Base-by-base conservation (phyloP, 2,888 invertebrate species). In the Leuctra nigra region DNA sequence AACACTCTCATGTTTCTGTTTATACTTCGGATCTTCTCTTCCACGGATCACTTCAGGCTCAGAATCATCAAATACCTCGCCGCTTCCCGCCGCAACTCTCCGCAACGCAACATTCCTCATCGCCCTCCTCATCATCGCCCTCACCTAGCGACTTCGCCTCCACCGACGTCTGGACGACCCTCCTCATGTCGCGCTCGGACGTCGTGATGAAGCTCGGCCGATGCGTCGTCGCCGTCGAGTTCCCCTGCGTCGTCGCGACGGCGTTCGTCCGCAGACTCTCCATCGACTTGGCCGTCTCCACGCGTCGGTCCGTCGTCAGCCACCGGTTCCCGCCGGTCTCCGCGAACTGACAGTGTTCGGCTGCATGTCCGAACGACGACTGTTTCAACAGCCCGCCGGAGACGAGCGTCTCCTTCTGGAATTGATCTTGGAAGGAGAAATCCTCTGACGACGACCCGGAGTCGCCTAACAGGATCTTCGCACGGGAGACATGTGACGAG, bases 121-220 rank as follows among this genome's bases (percentile, higher is more conserved):
- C 29, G 29, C 11, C 11, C 11, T 7, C 29, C 29, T 6, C 29
- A 29, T 29, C 29, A 29, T 29, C 29, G 11, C 11, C 9, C 57
- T n/a, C 50, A 50, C 50, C 50, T 29, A 61, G 22, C 14, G 59
- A 59, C 16, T 59, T 53, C 6, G 79, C 75, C 68, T 84, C 84
- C 6, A 71, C 68, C 33, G 71, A 68, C 20, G 72, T 66, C 25
- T 72, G 71, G 16, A 71, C 63, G 35, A 77, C 70, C 41, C 73
- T 67, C 47, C 84, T 74, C 61, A 84, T 78, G 68, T 86, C 85
- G 52, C 80, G 75, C 64, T 82, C 83, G 63, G 84, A 84, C 0
- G 83, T 79, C 7, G 81, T 81, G 36, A 82, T 66, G 66, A 82
- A 82, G 54, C 84, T 83, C 59, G 83, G 75, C 61, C 82, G 76